Evolutionary conservation across 2,113 vertebrate genomes (phyloP).

Genomic region (Electrona antarctica): DNA sequence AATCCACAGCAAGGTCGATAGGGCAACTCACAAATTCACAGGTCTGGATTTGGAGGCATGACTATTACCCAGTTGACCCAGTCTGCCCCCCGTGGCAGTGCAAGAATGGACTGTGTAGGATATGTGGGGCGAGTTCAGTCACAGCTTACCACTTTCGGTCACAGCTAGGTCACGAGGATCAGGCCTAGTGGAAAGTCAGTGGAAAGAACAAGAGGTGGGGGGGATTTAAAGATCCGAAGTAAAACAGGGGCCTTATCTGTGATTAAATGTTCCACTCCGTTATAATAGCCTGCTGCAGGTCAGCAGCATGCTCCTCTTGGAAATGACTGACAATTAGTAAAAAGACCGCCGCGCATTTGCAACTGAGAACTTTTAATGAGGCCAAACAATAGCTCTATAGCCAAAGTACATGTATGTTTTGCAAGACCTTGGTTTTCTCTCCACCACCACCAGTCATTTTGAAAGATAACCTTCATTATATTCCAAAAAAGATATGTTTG

Average conservation of each 20-base stretch:
- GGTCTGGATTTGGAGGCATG: slow-evolving; percentile 54
- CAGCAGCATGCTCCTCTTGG: slow-evolving; percentile 12
- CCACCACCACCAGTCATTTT: no score
- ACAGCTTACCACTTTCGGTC: slow-evolving; percentile 14
- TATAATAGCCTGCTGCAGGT: slow-evolving; percentile 27
- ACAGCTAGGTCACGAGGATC: slow-evolving; percentile 58
- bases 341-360: slow-evolving; percentile 8
- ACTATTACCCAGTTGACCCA: slow-evolving; percentile 40
- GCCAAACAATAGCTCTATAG: no score
- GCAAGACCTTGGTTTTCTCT: no score
- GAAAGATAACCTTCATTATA: no score
- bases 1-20: slow-evolving; percentile 19
- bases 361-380: not conserved
- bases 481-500: no score
- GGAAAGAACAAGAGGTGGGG: slow-evolving; percentile 60
- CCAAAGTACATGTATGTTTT: no score
- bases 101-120: not conserved
- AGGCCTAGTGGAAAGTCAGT: slow-evolving; percentile 54
- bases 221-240: slow-evolving; percentile 44
- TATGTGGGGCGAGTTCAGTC: slow-evolving; percentile 5
- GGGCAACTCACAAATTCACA: slow-evolving; percentile 42
- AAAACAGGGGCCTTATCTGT: slow-evolving; percentile 36
- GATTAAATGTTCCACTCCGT: slow-evolving; percentile 55
- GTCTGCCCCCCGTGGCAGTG: slow-evolving; percentile 12
- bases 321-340: not conserved